phyloP scores from a whole-genome alignment of 2,113 vertebrate species.

The Festucalex cinctus region DNA sequence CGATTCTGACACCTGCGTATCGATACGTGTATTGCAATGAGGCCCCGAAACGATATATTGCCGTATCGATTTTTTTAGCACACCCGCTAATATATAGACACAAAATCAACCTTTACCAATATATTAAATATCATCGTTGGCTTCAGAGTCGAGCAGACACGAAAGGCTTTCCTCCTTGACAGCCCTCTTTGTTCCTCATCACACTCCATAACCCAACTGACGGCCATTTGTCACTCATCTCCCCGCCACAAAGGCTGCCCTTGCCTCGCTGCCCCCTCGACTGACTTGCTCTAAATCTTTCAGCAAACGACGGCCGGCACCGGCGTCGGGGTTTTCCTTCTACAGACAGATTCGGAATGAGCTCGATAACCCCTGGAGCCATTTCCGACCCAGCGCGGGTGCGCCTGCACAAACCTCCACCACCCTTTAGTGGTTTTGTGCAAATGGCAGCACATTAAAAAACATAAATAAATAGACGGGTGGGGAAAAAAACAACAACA shows the following conservation, averaged over 20 bases:
- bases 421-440: slow-evolving; percentile 30
- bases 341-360: slow-evolving; percentile 58
- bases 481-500: too few relatives aligned
- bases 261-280: slow-evolving; percentile 55
- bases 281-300: slow-evolving; percentile 61
- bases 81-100: too few relatives aligned
- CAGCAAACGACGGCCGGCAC: slow-evolving; percentile 45
- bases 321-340: slow-evolving; percentile 43
- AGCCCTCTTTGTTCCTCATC: slow-evolving; percentile 56
- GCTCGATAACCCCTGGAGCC: slow-evolving; percentile 55
- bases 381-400: slow-evolving; percentile 44
- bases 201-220: slow-evolving; percentile 57
- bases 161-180: slow-evolving; percentile 41
- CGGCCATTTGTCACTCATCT: slow-evolving; percentile 60
- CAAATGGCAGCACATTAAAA: slow-evolving; percentile 44
- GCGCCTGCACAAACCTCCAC: slow-evolving; percentile 27
- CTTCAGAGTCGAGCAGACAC: slow-evolving; percentile 22
- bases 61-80: too few relatives aligned
- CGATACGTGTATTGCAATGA: too few relatives aligned
- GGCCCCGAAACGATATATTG: too few relatives aligned
- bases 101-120: neutral
- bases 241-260: slow-evolving; percentile 57
- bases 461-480: neutral
- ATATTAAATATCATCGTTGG: slow-evolving; percentile 10
- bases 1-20: too few relatives aligned